Evolutionary conservation across 2,113 vertebrate species (phyloP).

Genomic region (Daphoenositta chrysoptera): DNA sequence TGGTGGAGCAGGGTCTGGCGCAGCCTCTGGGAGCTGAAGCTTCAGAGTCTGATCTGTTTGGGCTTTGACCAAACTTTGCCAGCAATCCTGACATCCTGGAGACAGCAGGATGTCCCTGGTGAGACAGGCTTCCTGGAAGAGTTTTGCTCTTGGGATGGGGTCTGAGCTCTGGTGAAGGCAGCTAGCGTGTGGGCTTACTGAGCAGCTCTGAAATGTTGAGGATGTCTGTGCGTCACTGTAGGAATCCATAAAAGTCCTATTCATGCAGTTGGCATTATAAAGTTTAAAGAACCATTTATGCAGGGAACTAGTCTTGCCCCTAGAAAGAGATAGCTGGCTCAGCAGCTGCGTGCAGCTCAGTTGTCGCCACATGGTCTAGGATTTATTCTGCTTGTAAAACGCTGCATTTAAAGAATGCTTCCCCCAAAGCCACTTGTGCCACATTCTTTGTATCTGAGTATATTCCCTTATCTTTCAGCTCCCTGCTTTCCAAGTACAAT

Average conservation of each 20-base stretch:
- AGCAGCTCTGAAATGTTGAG: neutral
- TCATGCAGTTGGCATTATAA: constrained; percentile 6
- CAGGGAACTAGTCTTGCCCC: neutral
- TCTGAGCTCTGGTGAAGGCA: neutral
- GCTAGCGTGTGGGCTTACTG: neutral
- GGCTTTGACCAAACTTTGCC: neutral
- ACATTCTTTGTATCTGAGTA: neutral
- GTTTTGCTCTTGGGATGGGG: neutral
- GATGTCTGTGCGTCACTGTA: neutral
- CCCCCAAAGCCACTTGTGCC: neutral
- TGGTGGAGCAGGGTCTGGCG: neutral
- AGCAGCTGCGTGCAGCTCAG: neutral
- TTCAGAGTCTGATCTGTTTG: neutral
- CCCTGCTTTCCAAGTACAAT: neutral
- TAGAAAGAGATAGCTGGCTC: constrained; percentile 12
- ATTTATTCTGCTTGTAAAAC: constrained; percentile 14
- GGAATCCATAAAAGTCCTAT: constrained; percentile 7
- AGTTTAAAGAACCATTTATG: constrained; percentile 6
- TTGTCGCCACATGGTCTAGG: neutral
- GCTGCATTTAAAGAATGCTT: neutral
- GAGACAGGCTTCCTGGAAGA: neutral
- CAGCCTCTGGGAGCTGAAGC: neutral
- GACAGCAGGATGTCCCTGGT: neutral
- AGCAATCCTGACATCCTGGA: neutral
- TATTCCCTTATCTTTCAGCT: neutral